Evolutionary conservation across 2,113 vertebrate species (phyloP), one percentile per base, ranked within the genome.

Genomic region (Rhombomys opimus): DNA sequence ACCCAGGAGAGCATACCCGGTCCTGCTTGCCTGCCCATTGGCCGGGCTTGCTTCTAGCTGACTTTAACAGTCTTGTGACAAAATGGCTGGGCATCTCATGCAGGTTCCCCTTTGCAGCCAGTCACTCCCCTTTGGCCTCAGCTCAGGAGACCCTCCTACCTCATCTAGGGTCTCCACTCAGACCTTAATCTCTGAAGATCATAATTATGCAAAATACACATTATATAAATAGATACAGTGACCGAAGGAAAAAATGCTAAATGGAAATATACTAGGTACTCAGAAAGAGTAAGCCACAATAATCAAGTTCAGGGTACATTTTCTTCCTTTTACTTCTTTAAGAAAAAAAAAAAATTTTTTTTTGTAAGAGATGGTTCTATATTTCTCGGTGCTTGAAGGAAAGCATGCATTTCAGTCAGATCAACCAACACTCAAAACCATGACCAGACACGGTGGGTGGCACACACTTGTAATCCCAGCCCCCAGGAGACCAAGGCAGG

Each of bases 71-170:
- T 23, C 78, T 65, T 32, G 2, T 41, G 23, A 87, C 82, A 41
- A 27, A 57, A 61, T 87, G 91, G 89, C 95, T 35, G 2, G 0
- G 18, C 75, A 93, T 87, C 96, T 94, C 73, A 73, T 22, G 54
- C 77, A 13, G 86, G 67, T n/a, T 67, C 46, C 95, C 91, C 82
- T 78, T 91, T 96, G 78, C 46, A 76, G 84, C 76, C 84, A 68
- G 50, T 94, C 73, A 4, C 35, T 73, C 65, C 23, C 35, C 1
- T 0, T 54, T 7, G 63, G 54, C 18, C 72, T 35, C 57, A 5
- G 68, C 46, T 23, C 61, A 20, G 94, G 57, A 87, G 90, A 91
- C 68, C 84, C 63, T 81, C 27, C 50, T 41, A 54, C n/a, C 72
- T 73, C 30, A 0, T 76, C 75, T 17, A 1, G 59, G 63, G 93